Percentiles rank a stretch among this genome's conserved stretches.
These are phyloP conservation scores for Helicorthomorpha holstii DNA, from an alignment of 1,140 invertebrate genomes.

Conservation along the genomic window DNA sequence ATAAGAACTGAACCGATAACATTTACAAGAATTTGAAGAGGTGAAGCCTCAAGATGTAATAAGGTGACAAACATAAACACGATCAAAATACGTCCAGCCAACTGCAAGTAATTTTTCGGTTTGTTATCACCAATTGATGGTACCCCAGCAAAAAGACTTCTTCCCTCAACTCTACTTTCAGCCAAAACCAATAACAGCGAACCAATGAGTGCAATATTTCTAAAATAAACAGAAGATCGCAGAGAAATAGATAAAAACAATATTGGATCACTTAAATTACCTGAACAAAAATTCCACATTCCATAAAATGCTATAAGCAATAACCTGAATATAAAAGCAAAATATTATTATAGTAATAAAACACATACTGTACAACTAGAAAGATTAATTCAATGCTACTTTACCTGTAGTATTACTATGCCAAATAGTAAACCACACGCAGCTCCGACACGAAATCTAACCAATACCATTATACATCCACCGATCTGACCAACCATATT, in stretches of 20 bases:
- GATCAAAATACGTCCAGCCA: slow-evolving; percentile 83
- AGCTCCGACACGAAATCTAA: slow-evolving; percentile 78
- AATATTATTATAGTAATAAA: background rate
- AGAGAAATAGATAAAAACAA: background rate
- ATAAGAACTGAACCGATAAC: slow-evolving; percentile 86
- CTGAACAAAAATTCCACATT: slow-evolving; percentile 80
- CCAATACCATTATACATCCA: slow-evolving; percentile 87
- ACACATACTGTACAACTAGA: background rate
- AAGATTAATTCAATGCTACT: background rate
- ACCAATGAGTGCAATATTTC: slow-evolving; percentile 91
- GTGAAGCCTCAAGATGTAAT: slow-evolving; percentile 78
- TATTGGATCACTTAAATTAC: slow-evolving; percentile 16
- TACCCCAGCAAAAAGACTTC: slow-evolving; percentile 93
- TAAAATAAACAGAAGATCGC: slow-evolving; percentile 30
- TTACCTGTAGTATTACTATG: slow-evolving; percentile 86
- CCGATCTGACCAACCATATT: slow-evolving; percentile 92
- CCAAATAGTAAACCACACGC: slow-evolving; percentile 89
- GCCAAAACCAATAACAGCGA: slow-evolving; percentile 85
- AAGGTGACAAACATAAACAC: slow-evolving; percentile 99
- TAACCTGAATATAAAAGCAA: slow-evolving; percentile 48
- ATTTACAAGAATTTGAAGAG: slow-evolving; percentile 73
- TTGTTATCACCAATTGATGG: slow-evolving; percentile 91
- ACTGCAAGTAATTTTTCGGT: slow-evolving; percentile 90
- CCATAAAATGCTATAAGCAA: slow-evolving; percentile 97
- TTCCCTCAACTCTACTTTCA: slow-evolving; percentile 78